Base-by-base conservation (phyloP, 2,888 invertebrate species). In the Scaptomyza cyrtandrae region DNA sequence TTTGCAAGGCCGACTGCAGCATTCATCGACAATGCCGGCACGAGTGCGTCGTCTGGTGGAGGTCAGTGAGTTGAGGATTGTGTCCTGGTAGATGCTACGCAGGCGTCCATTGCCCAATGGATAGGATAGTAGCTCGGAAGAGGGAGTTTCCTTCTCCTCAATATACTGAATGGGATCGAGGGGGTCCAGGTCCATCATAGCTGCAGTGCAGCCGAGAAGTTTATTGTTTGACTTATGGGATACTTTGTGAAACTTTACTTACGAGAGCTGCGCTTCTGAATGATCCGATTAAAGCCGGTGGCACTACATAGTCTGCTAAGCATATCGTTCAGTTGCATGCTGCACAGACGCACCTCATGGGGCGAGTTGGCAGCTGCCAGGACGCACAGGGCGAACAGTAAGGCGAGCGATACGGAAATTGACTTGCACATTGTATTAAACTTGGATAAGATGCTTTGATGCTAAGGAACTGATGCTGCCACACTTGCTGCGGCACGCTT, bases 141-240 rank as follows among this genome's bases (percentile, higher is more conserved):
- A 27, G 0, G 72, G 33, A 2, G 59, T 16, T 41, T 83, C 83
- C 48, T 69, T 84, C n/a, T 81, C 75, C 37, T 84, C 71, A 27
- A 71, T 75, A 35, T 50, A 84, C 48, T 84, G 81, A 31, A 84
- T 49, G 54, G 87, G 87, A 68, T 84, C 85, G n/a, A 84, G 70
- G 7, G 75, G 63, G 33, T 75, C 74, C 45, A 73, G 16, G 7
- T 74, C 74, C 50, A 55, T 13, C 1, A 19, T 37, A 7, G 64
- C 75, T 78, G 48, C 35, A 10, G 16, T 7, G 9, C 41, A 45
- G 13, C 24, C 41, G 0, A 16, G 43, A 7, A 27, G 9, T 2
- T 49, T 52, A 31, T 52, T 1, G 33, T 33, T 9, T 39, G 56
- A 7, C 11, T 3, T 3, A 6, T 3, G 16, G 10, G 0, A 50